Evolutionary conservation across 2,113 vertebrate genomes (phyloP).

Genomic region (Microcebus tavaratra): DNA sequence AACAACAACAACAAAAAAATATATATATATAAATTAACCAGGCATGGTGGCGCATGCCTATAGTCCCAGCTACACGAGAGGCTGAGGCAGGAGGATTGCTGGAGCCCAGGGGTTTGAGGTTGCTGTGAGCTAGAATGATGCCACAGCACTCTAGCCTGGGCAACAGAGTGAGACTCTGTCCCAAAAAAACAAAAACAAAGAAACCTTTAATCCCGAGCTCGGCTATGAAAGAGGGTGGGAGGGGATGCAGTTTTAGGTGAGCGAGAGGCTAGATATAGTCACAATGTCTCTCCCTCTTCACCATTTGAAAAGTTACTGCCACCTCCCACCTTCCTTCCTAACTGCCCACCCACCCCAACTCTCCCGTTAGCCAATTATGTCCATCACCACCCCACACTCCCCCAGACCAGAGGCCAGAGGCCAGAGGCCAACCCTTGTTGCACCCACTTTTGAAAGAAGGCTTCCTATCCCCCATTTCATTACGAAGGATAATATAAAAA

Average conservation of each 20-base stretch:
- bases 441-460: not conserved
- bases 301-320: too few relatives aligned
- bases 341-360: not conserved
- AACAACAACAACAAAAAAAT: too few relatives aligned
- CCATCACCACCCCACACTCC: not conserved
- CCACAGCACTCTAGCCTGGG: too few relatives aligned
- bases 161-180: too few relatives aligned
- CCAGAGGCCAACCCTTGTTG: not conserved
- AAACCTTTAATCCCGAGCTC: not conserved
- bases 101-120: too few relatives aligned
- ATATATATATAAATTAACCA: too few relatives aligned
- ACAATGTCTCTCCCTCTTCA: too few relatives aligned
- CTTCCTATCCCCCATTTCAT: constrained; percentile 20
- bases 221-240: not conserved
- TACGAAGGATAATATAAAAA: constrained; percentile 27
- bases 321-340: not conserved
- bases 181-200: too few relatives aligned
- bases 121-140: too few relatives aligned
- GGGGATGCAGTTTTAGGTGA: not conserved
- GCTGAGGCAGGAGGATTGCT: too few relatives aligned
- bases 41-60: too few relatives aligned
- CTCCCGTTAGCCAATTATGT: not conserved
- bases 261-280: not conserved
- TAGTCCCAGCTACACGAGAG: too few relatives aligned
- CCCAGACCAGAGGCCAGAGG: not conserved